phyloP scores from a whole-genome alignment of 1,140 invertebrate species.

The Diachasma alloeum region DNA sequence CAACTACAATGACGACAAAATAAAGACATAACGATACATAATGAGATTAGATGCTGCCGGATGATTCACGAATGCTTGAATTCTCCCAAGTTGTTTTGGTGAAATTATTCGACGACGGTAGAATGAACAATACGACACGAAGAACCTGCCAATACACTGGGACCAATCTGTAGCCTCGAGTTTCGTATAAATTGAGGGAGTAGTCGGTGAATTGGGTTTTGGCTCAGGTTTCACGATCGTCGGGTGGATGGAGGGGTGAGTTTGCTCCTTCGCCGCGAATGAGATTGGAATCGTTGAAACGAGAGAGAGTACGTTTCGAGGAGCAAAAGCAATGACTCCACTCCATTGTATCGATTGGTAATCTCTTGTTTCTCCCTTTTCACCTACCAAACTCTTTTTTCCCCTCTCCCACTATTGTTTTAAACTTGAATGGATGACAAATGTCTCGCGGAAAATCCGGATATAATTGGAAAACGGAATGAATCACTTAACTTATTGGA shows the following conservation, averaged over 20 bases:
- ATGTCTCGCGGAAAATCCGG: neutral
- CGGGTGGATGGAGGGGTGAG: neutral
- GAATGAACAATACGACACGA: constrained; percentile 11
- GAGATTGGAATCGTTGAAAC: constrained; percentile 7
- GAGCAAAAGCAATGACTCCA: constrained; percentile 2
- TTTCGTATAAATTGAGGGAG: constrained; percentile 7
- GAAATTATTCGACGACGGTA: constrained; percentile 1
- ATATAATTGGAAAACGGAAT: neutral
- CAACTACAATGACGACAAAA: neutral
- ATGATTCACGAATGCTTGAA: neutral
- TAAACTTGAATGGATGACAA: neutral
- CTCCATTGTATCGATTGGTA: neutral
- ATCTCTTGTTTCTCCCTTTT: neutral
- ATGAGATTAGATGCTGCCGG: neutral
- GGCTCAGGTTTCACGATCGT: neutral
- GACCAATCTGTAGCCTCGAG: neutral
- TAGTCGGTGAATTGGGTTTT: neutral
- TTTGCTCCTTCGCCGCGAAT: constrained; percentile 9
- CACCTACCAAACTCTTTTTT: neutral
- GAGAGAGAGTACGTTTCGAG: neutral
- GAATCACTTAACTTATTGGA: neutral
- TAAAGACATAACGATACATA: neutral
- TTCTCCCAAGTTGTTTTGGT: neutral
- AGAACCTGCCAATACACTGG: neutral
- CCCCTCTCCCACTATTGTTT: neutral